phyloP scores from a whole-genome alignment of 2,113 vertebrate species.

The Sebastes fasciatus region DNA sequence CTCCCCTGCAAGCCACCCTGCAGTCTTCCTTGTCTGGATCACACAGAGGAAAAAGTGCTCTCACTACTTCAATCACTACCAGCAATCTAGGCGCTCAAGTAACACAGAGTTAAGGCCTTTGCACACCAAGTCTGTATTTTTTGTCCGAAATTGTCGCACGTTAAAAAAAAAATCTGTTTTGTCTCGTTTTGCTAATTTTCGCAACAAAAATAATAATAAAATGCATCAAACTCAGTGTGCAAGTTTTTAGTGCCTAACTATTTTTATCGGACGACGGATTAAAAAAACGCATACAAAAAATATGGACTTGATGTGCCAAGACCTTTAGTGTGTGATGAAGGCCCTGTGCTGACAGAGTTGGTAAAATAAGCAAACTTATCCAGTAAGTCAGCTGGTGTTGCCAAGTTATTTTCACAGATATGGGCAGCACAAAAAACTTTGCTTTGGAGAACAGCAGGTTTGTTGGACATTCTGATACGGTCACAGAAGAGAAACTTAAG shows the following conservation, averaged over 20 bases:
- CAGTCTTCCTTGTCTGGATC: constrained; percentile 93
- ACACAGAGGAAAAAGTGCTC: background rate
- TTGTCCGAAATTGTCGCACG: too few relatives aligned
- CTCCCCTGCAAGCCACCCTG: constrained; percentile 94
- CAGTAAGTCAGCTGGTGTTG: background rate
- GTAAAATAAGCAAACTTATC: background rate
- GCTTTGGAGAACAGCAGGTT: background rate
- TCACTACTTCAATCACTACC: background rate
- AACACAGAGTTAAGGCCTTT: background rate
- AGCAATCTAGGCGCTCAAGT: background rate
- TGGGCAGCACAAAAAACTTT: background rate
- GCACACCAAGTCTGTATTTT: too few relatives aligned
- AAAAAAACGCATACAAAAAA: too few relatives aligned
- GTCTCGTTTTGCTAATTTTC: too few relatives aligned
- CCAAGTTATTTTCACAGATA: background rate
- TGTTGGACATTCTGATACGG: background rate
- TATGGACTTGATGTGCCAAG: too few relatives aligned
- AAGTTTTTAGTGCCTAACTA: too few relatives aligned
- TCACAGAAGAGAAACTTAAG: background rate
- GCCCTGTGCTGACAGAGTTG: background rate
- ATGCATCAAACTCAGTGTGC: too few relatives aligned
- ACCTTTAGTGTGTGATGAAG: background rate
- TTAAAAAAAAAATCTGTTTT: too few relatives aligned
- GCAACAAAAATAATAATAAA: too few relatives aligned
- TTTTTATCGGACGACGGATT: too few relatives aligned